Percentiles rank a stretch among this genome's conserved stretches.
Evolutionary conservation across 2,888 invertebrate species (phyloP).

Genomic region (Byasa hedistus): DNA sequence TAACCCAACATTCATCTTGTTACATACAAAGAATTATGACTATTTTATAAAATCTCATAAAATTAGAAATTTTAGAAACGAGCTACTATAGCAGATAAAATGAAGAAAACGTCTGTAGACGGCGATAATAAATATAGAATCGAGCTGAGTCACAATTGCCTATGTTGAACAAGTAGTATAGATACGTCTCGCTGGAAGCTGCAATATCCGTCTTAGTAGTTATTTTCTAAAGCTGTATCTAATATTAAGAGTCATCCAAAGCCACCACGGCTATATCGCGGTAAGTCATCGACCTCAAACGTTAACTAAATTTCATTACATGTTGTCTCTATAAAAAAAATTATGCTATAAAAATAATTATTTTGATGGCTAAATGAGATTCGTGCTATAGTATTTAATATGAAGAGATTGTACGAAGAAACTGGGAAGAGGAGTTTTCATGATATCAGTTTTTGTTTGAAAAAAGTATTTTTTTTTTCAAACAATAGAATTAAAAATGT

Average conservation of each 20-base stretch:
- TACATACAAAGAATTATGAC: too few relatives aligned
- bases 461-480: too few relatives aligned
- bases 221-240: slow-evolving; percentile 21
- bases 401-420: too few relatives aligned
- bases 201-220: slow-evolving; percentile 24
- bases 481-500: too few relatives aligned
- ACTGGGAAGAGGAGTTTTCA: too few relatives aligned
- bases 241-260: slow-evolving; percentile 20
- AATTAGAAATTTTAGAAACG: too few relatives aligned
- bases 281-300: slow-evolving; percentile 17
- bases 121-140: slow-evolving; percentile 39
- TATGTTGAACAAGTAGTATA: slow-evolving; percentile 35
- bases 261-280: slow-evolving; percentile 2
- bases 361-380: background rate
- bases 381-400: too few relatives aligned
- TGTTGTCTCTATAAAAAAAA: background rate
- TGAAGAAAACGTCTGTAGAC: slow-evolving; percentile 37
- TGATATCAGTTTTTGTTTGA: too few relatives aligned
- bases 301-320: background rate
- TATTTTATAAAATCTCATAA: too few relatives aligned
- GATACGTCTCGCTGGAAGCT: slow-evolving; percentile 25
- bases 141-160: slow-evolving; percentile 42
- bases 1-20: too few relatives aligned
- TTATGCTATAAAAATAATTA: background rate
- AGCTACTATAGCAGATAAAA: background rate